A percentile compares a stretch with the other conserved stretches of the same genome.
phyloP scores from a whole-genome alignment of 1,140 invertebrate species.

The Schmidtea mediterranea region DNA sequence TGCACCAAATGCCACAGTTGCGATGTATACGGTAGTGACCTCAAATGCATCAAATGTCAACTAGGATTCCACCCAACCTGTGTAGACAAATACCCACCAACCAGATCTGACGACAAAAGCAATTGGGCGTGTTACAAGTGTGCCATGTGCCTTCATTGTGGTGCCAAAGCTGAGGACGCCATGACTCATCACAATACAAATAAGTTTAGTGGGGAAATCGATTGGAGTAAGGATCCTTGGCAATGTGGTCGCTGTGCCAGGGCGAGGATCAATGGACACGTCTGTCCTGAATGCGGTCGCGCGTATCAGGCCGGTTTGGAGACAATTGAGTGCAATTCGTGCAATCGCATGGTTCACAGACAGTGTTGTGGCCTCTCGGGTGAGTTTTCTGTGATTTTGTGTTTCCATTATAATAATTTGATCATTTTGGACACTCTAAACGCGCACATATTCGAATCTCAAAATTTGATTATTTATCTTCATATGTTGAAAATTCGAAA shows the following conservation, averaged over 20 bases:
- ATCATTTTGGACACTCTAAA: too few species aligned
- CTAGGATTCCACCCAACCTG: neutral
- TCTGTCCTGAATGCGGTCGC: slow-evolving; percentile 4
- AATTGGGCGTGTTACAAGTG: neutral
- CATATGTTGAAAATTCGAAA: too few species aligned
- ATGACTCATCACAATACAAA: neutral
- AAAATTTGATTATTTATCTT: too few species aligned
- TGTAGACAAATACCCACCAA: neutral
- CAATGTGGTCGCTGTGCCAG: neutral
- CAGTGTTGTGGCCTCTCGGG: too few species aligned
- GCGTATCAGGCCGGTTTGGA: neutral
- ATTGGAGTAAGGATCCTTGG: neutral
- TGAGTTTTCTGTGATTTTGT: too few species aligned
- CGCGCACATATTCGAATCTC: too few species aligned
- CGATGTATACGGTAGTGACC: neutral
- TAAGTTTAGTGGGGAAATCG: neutral
- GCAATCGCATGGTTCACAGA: too few species aligned
- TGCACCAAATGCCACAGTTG: neutral
- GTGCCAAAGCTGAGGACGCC: neutral
- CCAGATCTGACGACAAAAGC: neutral
- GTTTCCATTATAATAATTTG: too few species aligned
- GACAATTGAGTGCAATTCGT: too few species aligned
- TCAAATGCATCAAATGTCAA: neutral
- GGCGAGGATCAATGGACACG: neutral
- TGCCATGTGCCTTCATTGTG: neutral